Base-by-base conservation (phyloP, 1,140 invertebrate genomes). In the Leptinotarsa texana region DNA sequence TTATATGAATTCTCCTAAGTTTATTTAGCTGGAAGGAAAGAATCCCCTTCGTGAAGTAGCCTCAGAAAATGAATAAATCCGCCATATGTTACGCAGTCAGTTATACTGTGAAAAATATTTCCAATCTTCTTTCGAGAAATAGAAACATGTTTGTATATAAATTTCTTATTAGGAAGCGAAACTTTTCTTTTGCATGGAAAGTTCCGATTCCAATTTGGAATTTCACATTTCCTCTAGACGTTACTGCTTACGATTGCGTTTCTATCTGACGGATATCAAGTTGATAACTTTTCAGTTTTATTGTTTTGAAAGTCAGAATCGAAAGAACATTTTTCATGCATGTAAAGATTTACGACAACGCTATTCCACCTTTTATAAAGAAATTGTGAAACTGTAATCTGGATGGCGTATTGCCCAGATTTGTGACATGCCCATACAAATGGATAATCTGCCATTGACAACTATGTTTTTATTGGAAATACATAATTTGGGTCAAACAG, bases 121-220 rank as follows among this genome's bases (percentile, higher is more conserved):
- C 22, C 65, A 67, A 67, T 67, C 42, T 67, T 17, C 24, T n/a
- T 67, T 17, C 51, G 51, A 18, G 51, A 24, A 24, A 67, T 67
- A 27, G 24, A 24, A 67, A 67, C 65, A 67, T 18, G 65, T 67
- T 67, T 67, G 65, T 67, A 67, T 67, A 67, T 67, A 67, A 67
- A 67, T 67, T 67, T 67, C 65, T 67, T 67, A 67, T 67, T 67
- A 67, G 42, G 42, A 67, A 67, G 65, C 24, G 17, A 67, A 67
- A 67, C 21, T 67, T 67, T 27, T 65, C 17, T 21, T 22, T 65
- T n/a, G 13, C 63, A 24, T 15, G 63, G 24, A 24, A 42, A 67
- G 24, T 67, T 67, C 13, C 27, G 63, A 22, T 67, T 67, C 65
- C 65, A 67, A 67, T 67, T 67, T 15, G 6, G 65, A 65, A 65